A percentile compares a stretch with the other conserved stretches of the same genome.
Conservation (phyloP, 2,797 vertebrate genomes). For the Ispidina picta region DNA sequence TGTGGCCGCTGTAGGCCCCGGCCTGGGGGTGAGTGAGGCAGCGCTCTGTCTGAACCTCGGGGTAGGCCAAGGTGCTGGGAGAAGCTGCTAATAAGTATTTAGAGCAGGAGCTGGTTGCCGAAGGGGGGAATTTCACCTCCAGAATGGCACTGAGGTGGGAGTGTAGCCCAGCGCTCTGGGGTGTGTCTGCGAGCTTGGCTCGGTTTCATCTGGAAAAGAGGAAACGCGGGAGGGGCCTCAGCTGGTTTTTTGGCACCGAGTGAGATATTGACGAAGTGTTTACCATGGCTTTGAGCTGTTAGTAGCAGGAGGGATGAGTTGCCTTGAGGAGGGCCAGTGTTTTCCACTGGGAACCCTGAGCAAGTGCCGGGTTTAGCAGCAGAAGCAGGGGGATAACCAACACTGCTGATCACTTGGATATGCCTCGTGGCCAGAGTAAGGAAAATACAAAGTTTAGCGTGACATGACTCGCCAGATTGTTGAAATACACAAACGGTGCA, state of each 20-base stretch:
- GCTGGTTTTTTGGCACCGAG: no score
- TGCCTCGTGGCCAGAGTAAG: background rate
- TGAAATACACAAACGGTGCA: background rate
- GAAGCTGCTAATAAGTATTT: accelerated
- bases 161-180: background rate
- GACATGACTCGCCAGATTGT: background rate
- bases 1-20: background rate
- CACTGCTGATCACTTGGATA: background rate
- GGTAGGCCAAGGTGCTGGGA: background rate
- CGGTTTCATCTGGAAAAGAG: no score
- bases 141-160: background rate
- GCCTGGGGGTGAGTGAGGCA: no score
- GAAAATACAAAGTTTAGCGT: background rate
- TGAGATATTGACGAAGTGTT: background rate
- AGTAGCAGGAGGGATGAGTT: accelerated
- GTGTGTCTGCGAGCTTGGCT: background rate
- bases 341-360: background rate
- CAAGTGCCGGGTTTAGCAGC: background rate
- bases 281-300: background rate
- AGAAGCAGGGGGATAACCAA: background rate
- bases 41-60: background rate
- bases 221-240: background rate
- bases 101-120: accelerated
- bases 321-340: background rate
- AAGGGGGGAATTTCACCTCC: no score